Evolutionary conservation across 1,140 invertebrate genomes (phyloP), one percentile per base, ranked within the genome.

Genomic region (Drosophila obscura): DNA sequence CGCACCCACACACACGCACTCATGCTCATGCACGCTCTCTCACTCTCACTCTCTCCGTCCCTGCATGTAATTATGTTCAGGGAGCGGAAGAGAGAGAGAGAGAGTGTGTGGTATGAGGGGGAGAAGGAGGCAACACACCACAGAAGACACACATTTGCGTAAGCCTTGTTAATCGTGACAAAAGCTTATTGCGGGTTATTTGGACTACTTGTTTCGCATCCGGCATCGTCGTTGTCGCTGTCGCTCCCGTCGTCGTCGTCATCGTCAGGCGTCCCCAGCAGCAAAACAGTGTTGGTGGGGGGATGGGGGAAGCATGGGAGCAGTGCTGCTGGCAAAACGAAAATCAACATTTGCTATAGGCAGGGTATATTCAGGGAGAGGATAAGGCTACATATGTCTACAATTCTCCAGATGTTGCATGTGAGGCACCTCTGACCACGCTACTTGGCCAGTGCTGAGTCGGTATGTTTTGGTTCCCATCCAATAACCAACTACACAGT

Each of bases 181-280:
- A 85, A 85, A 85, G 82, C 82, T 85, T 85, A 85, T 85, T 85
- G 82, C 82, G 82, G 82, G 83, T 85, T 85, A 85, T 85, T 85
- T 85, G 78, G 82, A 87, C 82, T 87, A 85, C 82, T 85, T 85
- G 82, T 85, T 85, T 85, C 82, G 80, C 82, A 88, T 87, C 74
- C 82, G 82, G 74, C 75, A 78, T 71, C 75, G 76, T 73, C 82
- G 80, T 72, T 7, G 59, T 46, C 45, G 45, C 2, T 19, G 19
- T 19, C 19, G 19, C 19, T 19, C 1, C 19, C 19, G 19, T 19
- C 19, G n/a, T 35, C 3, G 31, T 35, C 31, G 31, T 35, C 31
- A 35, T 35, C 31, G 31, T 35, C 31, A 35, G 31, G 31, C 31
- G 31, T 35, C 4, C 8, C 11, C 35, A 39, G 35, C 35, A 39